These are phyloP conservation scores for Thalassoma bifasciatum DNA, from an alignment of 2,113 vertebrate genomes.

Conservation along the genomic window DNA sequence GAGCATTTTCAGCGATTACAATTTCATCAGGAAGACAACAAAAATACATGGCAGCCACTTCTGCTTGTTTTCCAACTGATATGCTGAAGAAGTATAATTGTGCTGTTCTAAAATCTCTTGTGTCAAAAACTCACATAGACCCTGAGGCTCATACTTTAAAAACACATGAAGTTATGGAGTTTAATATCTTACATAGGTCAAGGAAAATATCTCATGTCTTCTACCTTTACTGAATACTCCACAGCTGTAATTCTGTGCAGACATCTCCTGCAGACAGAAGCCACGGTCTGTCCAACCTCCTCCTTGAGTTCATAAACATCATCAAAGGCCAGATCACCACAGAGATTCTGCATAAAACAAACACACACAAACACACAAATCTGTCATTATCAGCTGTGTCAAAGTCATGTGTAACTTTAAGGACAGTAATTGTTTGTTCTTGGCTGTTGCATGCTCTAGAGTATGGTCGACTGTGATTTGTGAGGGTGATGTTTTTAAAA, in stretches of 20 bases:
- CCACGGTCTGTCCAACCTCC: constrained; percentile 89
- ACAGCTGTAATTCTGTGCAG: constrained; percentile 91
- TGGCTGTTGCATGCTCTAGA: not conserved
- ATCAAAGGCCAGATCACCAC: constrained; percentile 90
- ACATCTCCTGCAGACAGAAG: constrained; percentile 90
- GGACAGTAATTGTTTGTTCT: not conserved
- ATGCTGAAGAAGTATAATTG: too few relatives aligned
- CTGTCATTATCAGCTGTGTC: not conserved
- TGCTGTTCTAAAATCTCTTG: too few relatives aligned
- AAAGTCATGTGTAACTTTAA: not conserved
- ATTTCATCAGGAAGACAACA: too few relatives aligned
- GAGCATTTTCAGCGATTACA: too few relatives aligned
- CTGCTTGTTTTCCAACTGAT: too few relatives aligned
- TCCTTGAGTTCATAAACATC: constrained; percentile 95
- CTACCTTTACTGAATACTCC: constrained; percentile 95
- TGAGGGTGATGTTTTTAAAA: too few relatives aligned
- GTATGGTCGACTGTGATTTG: constrained; percentile 11
- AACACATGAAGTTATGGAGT: not conserved
- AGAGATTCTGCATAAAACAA: constrained; percentile 85
- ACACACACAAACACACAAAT: not conserved
- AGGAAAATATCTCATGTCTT: constrained; percentile 30
- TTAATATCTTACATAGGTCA: not conserved
- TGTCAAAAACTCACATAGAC: too few relatives aligned
- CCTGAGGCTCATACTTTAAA: too few relatives aligned
- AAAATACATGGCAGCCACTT: too few relatives aligned